Evolutionary conservation across 2,888 invertebrate genomes (phyloP), one percentile per base, ranked within the genome.

Genomic region (Gastracanthus pulcherrimus): DNA sequence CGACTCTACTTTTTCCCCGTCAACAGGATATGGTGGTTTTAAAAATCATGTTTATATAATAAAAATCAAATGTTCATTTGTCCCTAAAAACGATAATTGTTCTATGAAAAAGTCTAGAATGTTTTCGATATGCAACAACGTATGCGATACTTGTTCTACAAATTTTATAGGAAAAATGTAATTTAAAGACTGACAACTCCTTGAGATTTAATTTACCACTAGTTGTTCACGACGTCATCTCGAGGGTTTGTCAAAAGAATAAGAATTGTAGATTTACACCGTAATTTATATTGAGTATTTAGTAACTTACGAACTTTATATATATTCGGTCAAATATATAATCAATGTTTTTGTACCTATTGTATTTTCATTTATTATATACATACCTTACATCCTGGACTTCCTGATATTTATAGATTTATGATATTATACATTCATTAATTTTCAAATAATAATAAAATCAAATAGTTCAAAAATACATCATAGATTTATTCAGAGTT

Each of bases 281-380:
- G 86, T 89, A 87, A 89, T 87, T 89, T 89, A 88, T 89, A 86
- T 87, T 83, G 82, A 86, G 81, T 84, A 86, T 86, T 86, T 82
- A 86, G 85, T 84, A 84, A 83, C 82, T 84, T 89, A 88, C 88
- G 86, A 86, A 83, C 86, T 89, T 89, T 89, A 88, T 89, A 87
- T 80, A 82, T 83, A 86, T 85, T 87, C 84, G 84, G 85, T 88
- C 86, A 88, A 89, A 84, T 89, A 89, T 87, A 87, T 88, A 87
- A 89, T 89, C 87, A 87, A 90, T 90, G 89, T 89, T 90, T 90
- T 90, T 87, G 89, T 89, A 89, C 13, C 11, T n/a, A 26, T 1
- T 23, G 23, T 26, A 26, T 26, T 55, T 55, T n/a, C n/a, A 55
- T 55, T 26, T 23, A 55, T 55, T 9, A 55, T 26, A 45, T n/a